Conservation (phyloP, 2,113 vertebrate species). For the Gambusia affinis region DNA sequence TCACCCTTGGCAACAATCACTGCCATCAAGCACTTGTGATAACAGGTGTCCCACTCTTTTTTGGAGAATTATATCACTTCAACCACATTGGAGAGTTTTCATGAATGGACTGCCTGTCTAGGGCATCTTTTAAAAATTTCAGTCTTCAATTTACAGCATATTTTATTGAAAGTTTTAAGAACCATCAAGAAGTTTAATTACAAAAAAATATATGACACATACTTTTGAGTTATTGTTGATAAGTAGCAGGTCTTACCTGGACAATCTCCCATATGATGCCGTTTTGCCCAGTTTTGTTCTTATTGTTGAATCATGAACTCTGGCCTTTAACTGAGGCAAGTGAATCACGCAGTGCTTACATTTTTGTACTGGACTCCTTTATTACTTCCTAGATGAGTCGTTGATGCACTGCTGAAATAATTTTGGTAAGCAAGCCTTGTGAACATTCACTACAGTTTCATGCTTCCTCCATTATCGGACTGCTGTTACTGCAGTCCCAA, state of each 20-base stretch:
- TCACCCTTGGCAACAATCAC: neutral
- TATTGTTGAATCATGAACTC: neutral
- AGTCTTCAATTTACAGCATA: too few relatives aligned
- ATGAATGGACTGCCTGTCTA: neutral
- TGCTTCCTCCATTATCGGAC: too few relatives aligned
- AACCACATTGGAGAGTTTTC: neutral
- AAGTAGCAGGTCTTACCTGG: neutral
- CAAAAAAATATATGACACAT: neutral
- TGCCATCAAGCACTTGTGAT: neutral
- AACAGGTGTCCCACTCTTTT: neutral
- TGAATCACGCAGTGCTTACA: neutral
- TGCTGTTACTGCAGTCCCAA: too few relatives aligned
- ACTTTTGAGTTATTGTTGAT: neutral
- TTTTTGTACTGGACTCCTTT: neutral
- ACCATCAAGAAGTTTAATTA: neutral
- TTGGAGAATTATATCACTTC: neutral
- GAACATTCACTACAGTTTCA: too few relatives aligned
- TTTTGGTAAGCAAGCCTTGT: too few relatives aligned
- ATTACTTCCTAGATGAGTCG: neutral
- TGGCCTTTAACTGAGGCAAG: too few relatives aligned
- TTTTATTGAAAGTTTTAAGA: neutral
- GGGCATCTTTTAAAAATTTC: too few relatives aligned
- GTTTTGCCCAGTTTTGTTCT: too few relatives aligned
- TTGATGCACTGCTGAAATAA: neutral
- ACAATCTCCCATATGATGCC: neutral